Evolutionary conservation across 2,888 invertebrate genomes (phyloP).

Genomic region (Bombylius major): DNA sequence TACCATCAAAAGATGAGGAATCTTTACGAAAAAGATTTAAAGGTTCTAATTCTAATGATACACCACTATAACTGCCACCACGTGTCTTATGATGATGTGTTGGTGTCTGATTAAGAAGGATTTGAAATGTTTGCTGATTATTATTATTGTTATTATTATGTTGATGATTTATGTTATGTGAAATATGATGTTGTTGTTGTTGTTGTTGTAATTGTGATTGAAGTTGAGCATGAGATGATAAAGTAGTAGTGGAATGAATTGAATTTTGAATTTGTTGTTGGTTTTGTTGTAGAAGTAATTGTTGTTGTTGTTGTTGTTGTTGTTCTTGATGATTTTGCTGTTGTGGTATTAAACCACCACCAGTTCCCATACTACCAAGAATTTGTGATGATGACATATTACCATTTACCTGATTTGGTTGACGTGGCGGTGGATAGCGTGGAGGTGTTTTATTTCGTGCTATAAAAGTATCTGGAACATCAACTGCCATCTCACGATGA

Average conservation of each 20-base stretch:
- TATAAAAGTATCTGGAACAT: slow-evolving; percentile 90
- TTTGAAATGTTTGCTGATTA: slow-evolving; percentile 20
- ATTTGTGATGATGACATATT: slow-evolving; percentile 20
- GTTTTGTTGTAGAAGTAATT: slow-evolving; percentile 7
- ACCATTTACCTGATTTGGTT: slow-evolving; percentile 44
- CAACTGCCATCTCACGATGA: slow-evolving; percentile 97
- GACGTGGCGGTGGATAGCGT: slow-evolving; percentile 72
- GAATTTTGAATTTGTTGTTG: not conserved
- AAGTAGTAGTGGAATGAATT: too few species aligned
- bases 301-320: not conserved
- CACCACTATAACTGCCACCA: slow-evolving; percentile 15
- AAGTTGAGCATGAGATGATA: not conserved
- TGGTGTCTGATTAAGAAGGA: slow-evolving; percentile 7
- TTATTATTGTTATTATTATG: slow-evolving; percentile 7
- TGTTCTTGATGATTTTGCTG: not conserved
- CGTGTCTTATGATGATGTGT: slow-evolving; percentile 11
- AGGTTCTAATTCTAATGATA: slow-evolving; percentile 23
- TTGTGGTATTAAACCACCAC: not conserved
- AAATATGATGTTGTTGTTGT: slow-evolving; percentile 21
- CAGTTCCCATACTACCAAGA: slow-evolving; percentile 21
- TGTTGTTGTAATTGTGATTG: slow-evolving; percentile 10
- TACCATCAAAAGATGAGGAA: slow-evolving; percentile 29
- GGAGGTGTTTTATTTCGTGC: slow-evolving; percentile 85
- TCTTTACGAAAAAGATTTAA: slow-evolving; percentile 27
- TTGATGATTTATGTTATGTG: slow-evolving; percentile 9